Evolutionary conservation across 2,113 vertebrate species (phyloP), one percentile per base, ranked within the genome.

Genomic region (Scolopax mira): DNA sequence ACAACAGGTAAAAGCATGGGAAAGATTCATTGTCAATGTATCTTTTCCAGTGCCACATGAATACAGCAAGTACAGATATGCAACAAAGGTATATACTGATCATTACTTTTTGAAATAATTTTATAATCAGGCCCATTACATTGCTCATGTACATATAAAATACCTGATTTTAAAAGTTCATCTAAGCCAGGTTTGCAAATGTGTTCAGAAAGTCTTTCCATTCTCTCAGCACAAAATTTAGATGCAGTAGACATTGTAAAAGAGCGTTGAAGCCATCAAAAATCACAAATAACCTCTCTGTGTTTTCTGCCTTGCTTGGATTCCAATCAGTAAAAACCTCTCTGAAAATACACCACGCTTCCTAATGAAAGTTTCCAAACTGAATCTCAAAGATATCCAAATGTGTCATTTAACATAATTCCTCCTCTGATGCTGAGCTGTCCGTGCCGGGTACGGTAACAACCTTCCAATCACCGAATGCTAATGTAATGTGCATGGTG

Each of bases 391-490:
- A 84, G 83, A 46, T 48, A 88, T 91, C 54, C 35, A 73, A 84
- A 54, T 84, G 27, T 79, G 23, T 67, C 28, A 52, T 67, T 78
- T 78, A 64, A 24, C 11, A 42, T 85, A 69, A 89, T 67, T 44
- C 67, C 25, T 64, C 73, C 9, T 28, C 51, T 14, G 8, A 67
- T 78, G 73, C 66, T 5, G 85, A 85, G 48, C 58, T 54, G 3
- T 84, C 51, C 4, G 1, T 3, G 1, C 27, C 1, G 0, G 18
- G 60, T 27, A 35, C 0, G 0, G 62, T 83, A 86, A 81, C 30
- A 13, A 13, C 84, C 54, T 86, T 57, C 31, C 67, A 11, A 54
- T 69, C 69, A 69, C 13, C 23, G 64, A 75, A 72, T 97, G 71
- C 54, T 91, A 89, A 88, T 90, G 44, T 9, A 28, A 54, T 9